A percentile compares a stretch with the other conserved stretches of the same genome.
phyloP scores from a whole-genome alignment of 2,113 vertebrate species.

The Leucopsar rothschildi region DNA sequence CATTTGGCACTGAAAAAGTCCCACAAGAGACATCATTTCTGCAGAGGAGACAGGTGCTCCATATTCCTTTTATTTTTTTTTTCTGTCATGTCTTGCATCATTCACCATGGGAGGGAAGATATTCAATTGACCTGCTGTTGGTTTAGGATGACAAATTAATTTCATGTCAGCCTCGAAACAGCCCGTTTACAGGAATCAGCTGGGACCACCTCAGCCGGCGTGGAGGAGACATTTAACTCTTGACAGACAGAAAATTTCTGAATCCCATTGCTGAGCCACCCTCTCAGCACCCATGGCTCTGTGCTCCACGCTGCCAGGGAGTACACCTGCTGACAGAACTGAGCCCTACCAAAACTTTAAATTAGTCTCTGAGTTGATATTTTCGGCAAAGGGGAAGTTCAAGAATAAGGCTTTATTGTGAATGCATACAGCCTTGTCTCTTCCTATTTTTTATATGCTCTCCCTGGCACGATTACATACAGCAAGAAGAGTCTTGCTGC shows the following conservation, averaged over 20 bases:
- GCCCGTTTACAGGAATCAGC: neutral
- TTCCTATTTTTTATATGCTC: neutral
- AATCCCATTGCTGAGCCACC: neutral
- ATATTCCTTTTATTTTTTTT: conserved; percentile 36
- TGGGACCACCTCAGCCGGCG: neutral
- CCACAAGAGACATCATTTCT: conserved; percentile 5
- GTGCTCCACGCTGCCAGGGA: neutral
- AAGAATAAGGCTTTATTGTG: neutral
- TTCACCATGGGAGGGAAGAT: conserved; percentile 44
- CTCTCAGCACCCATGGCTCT: neutral
- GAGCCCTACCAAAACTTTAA: neutral
- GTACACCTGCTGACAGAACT: neutral
- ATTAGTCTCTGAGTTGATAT: neutral
- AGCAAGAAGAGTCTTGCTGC: neutral
- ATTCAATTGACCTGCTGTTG: conserved; percentile 44
- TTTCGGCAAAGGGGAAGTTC: neutral
- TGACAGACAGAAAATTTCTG: neutral
- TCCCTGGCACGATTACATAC: neutral
- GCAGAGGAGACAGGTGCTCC: conserved; percentile 27
- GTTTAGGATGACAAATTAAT: conserved; percentile 55
- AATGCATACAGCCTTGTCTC: neutral
- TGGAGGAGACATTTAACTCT: conserved; percentile 4
- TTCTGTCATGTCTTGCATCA: conserved; percentile 38
- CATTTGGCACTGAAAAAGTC: neutral
- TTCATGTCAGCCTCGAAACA: conserved; percentile 31